Conservation (phyloP, 2,888 invertebrate genomes). For the Boloria selene region DNA sequence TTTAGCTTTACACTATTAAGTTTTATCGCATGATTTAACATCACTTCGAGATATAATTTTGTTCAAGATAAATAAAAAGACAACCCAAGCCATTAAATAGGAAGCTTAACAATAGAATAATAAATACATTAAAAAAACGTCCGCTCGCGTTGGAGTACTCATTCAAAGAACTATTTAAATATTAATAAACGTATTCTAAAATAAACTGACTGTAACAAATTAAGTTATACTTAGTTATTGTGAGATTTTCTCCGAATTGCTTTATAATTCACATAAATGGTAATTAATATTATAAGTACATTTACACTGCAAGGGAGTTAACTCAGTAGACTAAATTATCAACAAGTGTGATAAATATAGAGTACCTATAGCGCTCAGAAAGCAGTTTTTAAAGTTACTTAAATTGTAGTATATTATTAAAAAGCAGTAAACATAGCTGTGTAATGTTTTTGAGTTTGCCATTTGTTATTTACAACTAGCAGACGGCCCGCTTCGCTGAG, state of each 20-base stretch:
- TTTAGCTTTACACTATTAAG: no score
- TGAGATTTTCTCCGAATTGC: conserved; percentile 2
- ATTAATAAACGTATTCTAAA: background rate
- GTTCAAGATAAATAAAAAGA: conserved; percentile 6
- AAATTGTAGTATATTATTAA: background rate
- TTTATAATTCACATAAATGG: conserved; percentile 10
- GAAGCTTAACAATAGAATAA: background rate
- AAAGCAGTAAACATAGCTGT: no score
- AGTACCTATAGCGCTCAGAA: conserved; percentile 5
- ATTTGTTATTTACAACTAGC: no score
- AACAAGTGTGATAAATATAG: conserved; percentile 9
- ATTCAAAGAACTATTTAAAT: conserved; percentile 5
- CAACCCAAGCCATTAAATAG: background rate
- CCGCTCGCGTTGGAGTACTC: background rate
- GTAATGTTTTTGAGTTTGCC: no score
- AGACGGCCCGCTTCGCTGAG: no score
- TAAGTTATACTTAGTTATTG: background rate
- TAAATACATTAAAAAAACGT: conserved; percentile 1
- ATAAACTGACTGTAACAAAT: conserved; percentile 10
- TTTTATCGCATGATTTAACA: no score
- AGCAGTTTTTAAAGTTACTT: background rate
- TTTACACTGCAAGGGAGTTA: background rate
- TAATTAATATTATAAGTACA: conserved; percentile 7
- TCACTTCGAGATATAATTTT: no score
- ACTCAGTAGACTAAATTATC: background rate